Base-by-base conservation (phyloP, 1,140 invertebrate genomes). In the Bombus pascuorum region DNA sequence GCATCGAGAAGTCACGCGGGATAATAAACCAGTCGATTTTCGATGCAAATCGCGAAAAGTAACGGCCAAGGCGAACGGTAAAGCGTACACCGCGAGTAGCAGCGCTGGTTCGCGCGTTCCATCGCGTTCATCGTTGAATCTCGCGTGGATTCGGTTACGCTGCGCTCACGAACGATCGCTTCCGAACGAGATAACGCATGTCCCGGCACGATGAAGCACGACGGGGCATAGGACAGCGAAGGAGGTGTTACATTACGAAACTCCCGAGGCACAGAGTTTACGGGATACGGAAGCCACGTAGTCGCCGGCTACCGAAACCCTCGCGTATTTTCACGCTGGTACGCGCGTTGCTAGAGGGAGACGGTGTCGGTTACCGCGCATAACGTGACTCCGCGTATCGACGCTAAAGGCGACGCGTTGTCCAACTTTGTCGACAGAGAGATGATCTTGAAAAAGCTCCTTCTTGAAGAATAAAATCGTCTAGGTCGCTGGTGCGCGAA, bases 231-330 rank as follows among this genome's bases (percentile, higher is more conserved):
- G 77, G 86, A 90, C 77, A 44, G 80, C 62, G 70, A 76, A 68
- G 76, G n/a, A 78, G 89, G 89, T 90, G 86, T 90, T 90, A 90
- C 86, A 82, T 90, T 90, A 90, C 88, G 80, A 80, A 87, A 88
- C 72, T 90, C 72, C 78, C 39, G 81, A 76, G 78, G 68, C 59
- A 78, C 81, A 65, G 72, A 78, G 77, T 90, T 90, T 90, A 90
- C 83, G 83, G 80, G 82, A 83, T 86, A 91, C 89, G 87, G 89
- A 91, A 91, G 89, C 89, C 89, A 57, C 81, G 65, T 72, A 85
- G 70, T 77, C 70, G 68, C 34, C 57, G 81, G 86, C 89, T 91
- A 91, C 89, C 89, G 89, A 90, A 90, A 90, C 89, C 89, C 83
- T 81, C 79, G 57, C 62, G 83, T 89, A 82, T 87, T 87, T 86